Evolutionary conservation across 2,113 vertebrate genomes (phyloP).

Genomic region (Bufo gargarizans): DNA sequence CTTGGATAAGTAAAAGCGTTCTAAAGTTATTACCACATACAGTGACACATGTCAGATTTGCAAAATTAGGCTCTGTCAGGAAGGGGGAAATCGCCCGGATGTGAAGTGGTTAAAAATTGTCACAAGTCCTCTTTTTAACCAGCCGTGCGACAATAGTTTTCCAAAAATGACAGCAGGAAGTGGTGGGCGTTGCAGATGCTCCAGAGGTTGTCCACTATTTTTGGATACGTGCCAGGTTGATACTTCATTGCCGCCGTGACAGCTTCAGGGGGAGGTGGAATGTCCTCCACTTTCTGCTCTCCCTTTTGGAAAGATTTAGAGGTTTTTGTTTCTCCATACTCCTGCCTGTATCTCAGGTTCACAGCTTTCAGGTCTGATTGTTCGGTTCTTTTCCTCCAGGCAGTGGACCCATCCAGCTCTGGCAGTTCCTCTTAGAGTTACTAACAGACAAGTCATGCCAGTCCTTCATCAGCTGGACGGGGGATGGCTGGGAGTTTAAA

Average conservation of each 20-base stretch:
- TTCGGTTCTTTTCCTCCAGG: conserved; percentile 74
- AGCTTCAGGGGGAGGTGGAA: not conserved
- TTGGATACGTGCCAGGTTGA: no score
- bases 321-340: not conserved
- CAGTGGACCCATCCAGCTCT: conserved; percentile 97
- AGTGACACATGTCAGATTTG: no score
- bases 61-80: no score
- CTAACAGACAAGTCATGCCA: conserved; percentile 99
- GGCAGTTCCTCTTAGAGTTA: conserved; percentile 97
- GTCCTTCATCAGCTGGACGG: conserved; percentile 99
- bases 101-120: no score
- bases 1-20: no score
- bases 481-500: conserved; percentile 99
- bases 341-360: not conserved
- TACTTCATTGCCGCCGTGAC: not conserved
- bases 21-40: no score
- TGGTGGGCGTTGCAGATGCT: no score
- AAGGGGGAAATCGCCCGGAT: no score
- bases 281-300: not conserved
- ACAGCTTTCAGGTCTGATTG: not conserved
- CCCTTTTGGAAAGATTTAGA: not conserved
- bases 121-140: no score
- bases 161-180: no score
- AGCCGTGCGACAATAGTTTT: no score
- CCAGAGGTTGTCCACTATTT: no score